phyloP scores from a whole-genome alignment of 2,113 vertebrate species.

The Protobothrops flavoviridis region DNA sequence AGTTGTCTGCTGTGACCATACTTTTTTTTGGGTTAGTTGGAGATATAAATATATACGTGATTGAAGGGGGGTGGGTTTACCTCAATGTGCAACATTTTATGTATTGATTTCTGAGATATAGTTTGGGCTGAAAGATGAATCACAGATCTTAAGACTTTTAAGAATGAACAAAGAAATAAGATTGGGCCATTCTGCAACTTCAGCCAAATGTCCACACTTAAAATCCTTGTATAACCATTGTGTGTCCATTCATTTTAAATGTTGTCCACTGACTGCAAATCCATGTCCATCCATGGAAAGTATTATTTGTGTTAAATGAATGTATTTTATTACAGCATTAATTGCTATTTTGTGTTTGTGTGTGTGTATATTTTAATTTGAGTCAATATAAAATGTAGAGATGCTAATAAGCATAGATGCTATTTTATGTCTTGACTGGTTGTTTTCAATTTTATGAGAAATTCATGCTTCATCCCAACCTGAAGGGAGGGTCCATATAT shows the following conservation, averaged over 20 bases:
- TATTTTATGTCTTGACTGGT: neutral
- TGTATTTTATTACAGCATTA: slow-evolving; percentile 69
- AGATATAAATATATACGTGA: neutral
- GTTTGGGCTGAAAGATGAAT: neutral
- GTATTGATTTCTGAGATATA: neutral
- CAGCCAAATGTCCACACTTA: neutral
- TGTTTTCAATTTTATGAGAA: neutral
- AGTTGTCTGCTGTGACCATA: neutral
- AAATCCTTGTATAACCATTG: slow-evolving; percentile 47
- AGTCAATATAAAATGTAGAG: slow-evolving; percentile 69
- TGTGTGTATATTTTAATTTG: slow-evolving; percentile 57
- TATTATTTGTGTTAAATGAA: slow-evolving; percentile 67
- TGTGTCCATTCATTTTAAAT: slow-evolving; percentile 53
- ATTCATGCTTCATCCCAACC: neutral
- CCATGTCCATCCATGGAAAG: slow-evolving; percentile 47
- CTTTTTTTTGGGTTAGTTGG: neutral
- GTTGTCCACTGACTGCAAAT: slow-evolving; percentile 49
- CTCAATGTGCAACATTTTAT: neutral
- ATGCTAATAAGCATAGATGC: neutral
- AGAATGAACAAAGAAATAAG: neutral
- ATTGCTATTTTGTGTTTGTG: slow-evolving; percentile 49
- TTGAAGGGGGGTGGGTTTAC: neutral
- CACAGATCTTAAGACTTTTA: neutral
- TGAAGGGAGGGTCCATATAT: neutral
- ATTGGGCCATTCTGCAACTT: neutral